These are phyloP conservation scores for Myiothlypis coronata DNA, from an alignment of 2,797 vertebrate genomes.

Conservation along the genomic window DNA sequence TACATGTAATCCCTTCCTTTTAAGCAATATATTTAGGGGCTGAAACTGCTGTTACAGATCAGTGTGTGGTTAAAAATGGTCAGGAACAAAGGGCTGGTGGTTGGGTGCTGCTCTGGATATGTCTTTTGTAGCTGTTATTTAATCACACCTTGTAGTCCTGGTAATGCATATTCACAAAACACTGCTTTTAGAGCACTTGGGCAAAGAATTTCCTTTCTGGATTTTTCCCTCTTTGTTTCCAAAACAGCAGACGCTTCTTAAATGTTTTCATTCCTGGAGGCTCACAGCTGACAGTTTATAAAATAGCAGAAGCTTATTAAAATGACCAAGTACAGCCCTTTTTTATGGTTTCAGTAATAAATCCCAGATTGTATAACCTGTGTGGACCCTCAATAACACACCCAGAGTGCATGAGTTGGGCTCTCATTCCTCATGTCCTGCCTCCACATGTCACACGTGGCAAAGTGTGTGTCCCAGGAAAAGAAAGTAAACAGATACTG, in stretches of 20 bases:
- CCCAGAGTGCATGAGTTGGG: not conserved
- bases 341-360: not conserved
- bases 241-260: not conserved
- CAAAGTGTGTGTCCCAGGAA: not conserved
- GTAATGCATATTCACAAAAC: not conserved
- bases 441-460: not conserved
- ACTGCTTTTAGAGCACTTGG: not conserved
- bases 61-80: not conserved
- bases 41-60: not conserved
- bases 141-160: not conserved
- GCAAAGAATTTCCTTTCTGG: constrained; percentile 13
- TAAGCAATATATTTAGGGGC: not conserved
- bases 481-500: not conserved
- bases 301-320: not conserved
- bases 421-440: not conserved
- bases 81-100: not conserved
- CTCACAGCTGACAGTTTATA: not conserved
- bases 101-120: not conserved
- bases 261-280: not conserved
- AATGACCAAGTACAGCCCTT: not conserved
- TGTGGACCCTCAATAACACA: not conserved
- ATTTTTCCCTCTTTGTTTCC: not conserved
- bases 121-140: not conserved
- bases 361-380: not conserved
- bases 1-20: not conserved